These are phyloP conservation scores for Numida meleagris DNA, from an alignment of 2,113 vertebrate genomes.

Conservation along the genomic window DNA sequence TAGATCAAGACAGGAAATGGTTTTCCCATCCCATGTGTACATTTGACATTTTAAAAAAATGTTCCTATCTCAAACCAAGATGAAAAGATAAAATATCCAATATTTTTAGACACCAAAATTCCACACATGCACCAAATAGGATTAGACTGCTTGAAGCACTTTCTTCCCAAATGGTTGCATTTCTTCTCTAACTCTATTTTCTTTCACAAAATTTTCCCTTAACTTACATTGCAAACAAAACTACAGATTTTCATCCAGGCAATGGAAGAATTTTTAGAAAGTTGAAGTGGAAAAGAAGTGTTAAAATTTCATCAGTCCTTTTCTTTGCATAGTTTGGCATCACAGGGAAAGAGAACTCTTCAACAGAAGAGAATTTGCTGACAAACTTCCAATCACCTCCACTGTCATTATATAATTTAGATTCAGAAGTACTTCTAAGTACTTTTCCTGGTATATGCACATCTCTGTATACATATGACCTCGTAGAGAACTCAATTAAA, in stretches of 20 bases:
- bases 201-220: background rate
- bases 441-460: background rate
- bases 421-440: background rate
- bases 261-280: background rate
- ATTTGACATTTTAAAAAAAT: conserved; percentile 26
- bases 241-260: background rate
- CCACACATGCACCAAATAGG: background rate
- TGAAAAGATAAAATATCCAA: conserved; percentile 20
- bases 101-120: conserved; percentile 41
- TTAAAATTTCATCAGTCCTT: background rate
- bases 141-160: background rate
- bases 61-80: conserved; percentile 30
- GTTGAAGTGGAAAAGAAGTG: background rate
- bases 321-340: background rate
- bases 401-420: background rate
- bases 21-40: conserved; percentile 59
- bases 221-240: background rate
- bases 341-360: background rate
- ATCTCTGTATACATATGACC: background rate
- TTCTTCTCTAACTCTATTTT: background rate
- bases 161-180: background rate
- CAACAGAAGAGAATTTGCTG: background rate
- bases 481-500: background rate
- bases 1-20: conserved; percentile 48
- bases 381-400: background rate